Evolutionary conservation across 2,113 vertebrate genomes (phyloP).

Genomic region (Oxyura jamaicensis): DNA sequence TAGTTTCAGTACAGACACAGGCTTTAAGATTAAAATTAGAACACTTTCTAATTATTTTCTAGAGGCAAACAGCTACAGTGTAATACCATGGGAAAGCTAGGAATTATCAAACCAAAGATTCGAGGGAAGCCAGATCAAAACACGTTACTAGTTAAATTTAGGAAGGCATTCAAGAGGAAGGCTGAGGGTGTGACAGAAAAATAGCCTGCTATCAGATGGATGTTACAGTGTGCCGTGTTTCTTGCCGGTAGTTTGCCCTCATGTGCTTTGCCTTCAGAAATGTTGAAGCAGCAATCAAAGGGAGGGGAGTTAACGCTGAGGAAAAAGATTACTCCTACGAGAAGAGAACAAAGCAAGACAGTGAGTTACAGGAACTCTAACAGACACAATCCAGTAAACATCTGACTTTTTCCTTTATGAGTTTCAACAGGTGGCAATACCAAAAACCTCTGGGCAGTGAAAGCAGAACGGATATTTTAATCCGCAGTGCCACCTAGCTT

Average conservation of each 20-base stretch:
- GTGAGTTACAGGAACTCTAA: neutral
- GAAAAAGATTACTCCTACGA: neutral
- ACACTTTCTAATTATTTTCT: neutral
- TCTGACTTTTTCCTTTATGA: neutral
- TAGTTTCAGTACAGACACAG: neutral
- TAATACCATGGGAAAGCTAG: neutral
- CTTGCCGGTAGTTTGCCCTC: neutral
- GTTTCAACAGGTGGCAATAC: neutral
- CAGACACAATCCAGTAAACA: neutral
- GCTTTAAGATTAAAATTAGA: neutral
- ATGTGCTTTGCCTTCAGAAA: neutral
- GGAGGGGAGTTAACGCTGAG: neutral
- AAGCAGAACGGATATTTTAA: neutral
- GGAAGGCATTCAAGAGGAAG: neutral
- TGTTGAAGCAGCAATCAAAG: neutral
- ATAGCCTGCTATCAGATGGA: neutral
- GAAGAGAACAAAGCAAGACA: neutral
- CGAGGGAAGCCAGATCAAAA: neutral
- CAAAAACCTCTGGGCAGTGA: neutral
- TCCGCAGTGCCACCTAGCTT: conserved; percentile 61
- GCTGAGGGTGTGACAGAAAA: neutral
- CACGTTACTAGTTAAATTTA: neutral
- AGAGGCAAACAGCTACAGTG: neutral
- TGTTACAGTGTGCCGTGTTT: neutral
- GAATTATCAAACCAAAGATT: neutral